A percentile compares a stretch with the other conserved stretches of the same genome.
These are phyloP conservation scores for Melanophora roralis DNA, from an alignment of 2,888 invertebrate species.

Conservation along the genomic window DNA sequence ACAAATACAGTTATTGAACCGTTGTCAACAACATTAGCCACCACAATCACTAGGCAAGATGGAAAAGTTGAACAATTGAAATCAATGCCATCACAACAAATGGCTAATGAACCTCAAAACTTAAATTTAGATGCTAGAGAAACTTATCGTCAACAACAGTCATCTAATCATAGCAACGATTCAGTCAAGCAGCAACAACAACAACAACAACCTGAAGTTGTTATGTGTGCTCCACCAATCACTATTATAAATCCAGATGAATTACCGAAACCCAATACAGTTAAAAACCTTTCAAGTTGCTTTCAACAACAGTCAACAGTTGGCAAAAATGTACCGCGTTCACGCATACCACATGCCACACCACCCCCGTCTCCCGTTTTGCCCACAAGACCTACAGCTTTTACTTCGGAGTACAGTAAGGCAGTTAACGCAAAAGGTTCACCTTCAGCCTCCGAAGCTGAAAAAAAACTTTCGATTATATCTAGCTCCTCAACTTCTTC, in stretches of 20 bases:
- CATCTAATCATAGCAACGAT: slow-evolving; percentile 2
- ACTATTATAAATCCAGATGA: slow-evolving; percentile 71
- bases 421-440: slow-evolving; percentile 1
- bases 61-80: slow-evolving; percentile 74
- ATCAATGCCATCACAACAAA: slow-evolving; percentile 76
- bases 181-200: slow-evolving; percentile 45
- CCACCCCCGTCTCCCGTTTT: slow-evolving; percentile 68
- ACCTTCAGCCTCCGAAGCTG: slow-evolving; percentile 11
- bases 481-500: slow-evolving; percentile 28
- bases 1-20: slow-evolving; percentile 54
- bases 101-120: slow-evolving; percentile 54
- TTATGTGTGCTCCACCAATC: slow-evolving; percentile 71
- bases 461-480: slow-evolving; percentile 38
- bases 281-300: slow-evolving; percentile 70
- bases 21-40: slow-evolving; percentile 42
- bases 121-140: slow-evolving; percentile 18
- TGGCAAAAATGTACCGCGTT: slow-evolving; percentile 67
- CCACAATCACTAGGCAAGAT: background rate
- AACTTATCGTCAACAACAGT: slow-evolving; percentile 35
- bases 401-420: background rate
- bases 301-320: slow-evolving; percentile 61
- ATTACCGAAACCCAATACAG: slow-evolving; percentile 73
- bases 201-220: slow-evolving; percentile 65
- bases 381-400: slow-evolving; percentile 48
- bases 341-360: slow-evolving; percentile 71